A percentile compares a stretch with the other conserved stretches of the same genome.
These are phyloP conservation scores for Hippolais icterina DNA, from an alignment of 2,113 vertebrate species.

Conservation along the genomic window DNA sequence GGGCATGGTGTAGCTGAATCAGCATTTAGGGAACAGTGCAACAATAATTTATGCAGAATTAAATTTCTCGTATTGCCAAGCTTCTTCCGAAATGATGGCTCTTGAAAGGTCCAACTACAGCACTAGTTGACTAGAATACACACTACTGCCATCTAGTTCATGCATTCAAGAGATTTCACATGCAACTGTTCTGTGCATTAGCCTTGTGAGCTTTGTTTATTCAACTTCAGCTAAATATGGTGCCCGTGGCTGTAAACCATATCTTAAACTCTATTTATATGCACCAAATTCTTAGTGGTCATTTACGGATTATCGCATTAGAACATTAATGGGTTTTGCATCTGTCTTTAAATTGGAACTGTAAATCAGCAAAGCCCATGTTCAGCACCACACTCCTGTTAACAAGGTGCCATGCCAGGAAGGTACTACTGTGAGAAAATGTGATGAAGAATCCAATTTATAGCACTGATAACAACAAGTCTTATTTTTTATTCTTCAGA, in stretches of 20 bases:
- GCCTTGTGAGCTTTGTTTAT: not conserved
- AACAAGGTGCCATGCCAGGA: not conserved
- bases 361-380: not conserved
- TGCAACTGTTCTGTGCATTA: not conserved
- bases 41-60: not conserved
- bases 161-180: not conserved
- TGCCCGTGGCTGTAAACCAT: not conserved
- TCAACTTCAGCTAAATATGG: not conserved
- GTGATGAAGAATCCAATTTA: constrained; percentile 9
- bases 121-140: not conserved
- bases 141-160: not conserved
- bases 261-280: not conserved
- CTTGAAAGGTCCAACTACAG: not conserved
- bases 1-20: not conserved
- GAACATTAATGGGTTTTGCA: not conserved
- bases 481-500: not conserved
- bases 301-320: not conserved
- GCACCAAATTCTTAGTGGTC: not conserved
- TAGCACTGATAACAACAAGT: not conserved
- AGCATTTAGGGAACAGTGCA: not conserved
- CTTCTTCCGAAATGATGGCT: not conserved
- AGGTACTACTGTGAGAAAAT: not conserved
- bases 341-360: not conserved
- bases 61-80: not conserved
- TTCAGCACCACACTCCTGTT: not conserved